These are phyloP conservation scores for Amphiprion ocellaris DNA, from an alignment of 2,113 vertebrate genomes.

Conservation along the genomic window DNA sequence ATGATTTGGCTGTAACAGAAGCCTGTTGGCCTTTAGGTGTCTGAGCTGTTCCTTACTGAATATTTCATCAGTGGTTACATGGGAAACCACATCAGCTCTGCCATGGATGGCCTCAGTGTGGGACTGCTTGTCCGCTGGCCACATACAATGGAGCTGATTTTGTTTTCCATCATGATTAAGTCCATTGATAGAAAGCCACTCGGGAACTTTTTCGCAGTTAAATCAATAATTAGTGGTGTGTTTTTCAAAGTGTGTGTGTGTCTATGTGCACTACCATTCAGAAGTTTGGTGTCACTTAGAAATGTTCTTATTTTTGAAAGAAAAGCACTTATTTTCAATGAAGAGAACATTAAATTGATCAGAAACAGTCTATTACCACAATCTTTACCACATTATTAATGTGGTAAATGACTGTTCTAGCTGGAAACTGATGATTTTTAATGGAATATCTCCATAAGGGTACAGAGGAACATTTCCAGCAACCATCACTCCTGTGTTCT, in stretches of 20 bases:
- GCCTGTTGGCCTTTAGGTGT: constrained; percentile 31
- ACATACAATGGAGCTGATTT: constrained; percentile 67
- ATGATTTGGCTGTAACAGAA: constrained; percentile 49
- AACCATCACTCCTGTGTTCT: too few relatives aligned
- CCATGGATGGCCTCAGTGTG: constrained; percentile 42
- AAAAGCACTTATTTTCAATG: too few relatives aligned
- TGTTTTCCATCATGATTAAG: constrained; percentile 60
- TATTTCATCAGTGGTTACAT: constrained; percentile 62
- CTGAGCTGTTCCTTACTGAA: constrained; percentile 47
- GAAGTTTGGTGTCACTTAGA: too few relatives aligned
- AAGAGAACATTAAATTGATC: too few relatives aligned
- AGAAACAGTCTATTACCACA: too few relatives aligned
- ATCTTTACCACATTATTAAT: too few relatives aligned
- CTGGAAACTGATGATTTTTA: too few relatives aligned
- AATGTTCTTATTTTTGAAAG: too few relatives aligned
- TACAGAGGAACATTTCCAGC: too few relatives aligned
- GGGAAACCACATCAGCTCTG: constrained; percentile 37
- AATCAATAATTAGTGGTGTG: constrained; percentile 38
- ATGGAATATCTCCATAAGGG: too few relatives aligned
- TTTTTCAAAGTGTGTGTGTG: constrained; percentile 16
- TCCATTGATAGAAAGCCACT: constrained; percentile 55
- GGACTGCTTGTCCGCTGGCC: constrained; percentile 1
- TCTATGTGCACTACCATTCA: not conserved
- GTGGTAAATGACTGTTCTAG: too few relatives aligned
- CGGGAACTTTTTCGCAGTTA: constrained; percentile 36